These are phyloP conservation scores for Anguilla obscura DNA, from an alignment of 2,797 vertebrate species.

Conservation along the genomic window DNA sequence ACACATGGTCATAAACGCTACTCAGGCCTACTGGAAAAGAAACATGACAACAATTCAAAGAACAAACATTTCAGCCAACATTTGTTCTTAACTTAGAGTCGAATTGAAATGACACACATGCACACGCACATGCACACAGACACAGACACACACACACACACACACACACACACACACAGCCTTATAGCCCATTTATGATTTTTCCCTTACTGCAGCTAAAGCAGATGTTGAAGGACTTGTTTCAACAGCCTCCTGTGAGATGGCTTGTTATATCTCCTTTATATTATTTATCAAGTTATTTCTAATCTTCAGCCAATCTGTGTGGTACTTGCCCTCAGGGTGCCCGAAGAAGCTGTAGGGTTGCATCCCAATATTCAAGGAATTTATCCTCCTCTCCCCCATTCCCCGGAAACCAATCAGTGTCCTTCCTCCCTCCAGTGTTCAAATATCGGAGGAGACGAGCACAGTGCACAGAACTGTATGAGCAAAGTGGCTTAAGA, in stretches of 20 bases:
- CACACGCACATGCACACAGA: not conserved
- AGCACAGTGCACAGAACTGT: too few relatives aligned
- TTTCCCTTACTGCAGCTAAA: not conserved
- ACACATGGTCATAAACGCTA: not conserved
- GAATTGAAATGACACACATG: not conserved
- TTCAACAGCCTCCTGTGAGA: not conserved
- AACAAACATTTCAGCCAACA: too few relatives aligned
- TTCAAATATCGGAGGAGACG: too few relatives aligned
- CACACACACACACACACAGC: conserved; percentile 6
- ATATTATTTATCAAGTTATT: not conserved
- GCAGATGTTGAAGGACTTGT: not conserved
- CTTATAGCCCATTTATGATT: not conserved
- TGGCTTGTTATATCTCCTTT: not conserved
- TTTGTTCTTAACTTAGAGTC: too few relatives aligned
- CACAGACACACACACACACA: not conserved
- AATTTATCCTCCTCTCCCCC: too few relatives aligned
- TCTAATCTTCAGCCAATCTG: not conserved
- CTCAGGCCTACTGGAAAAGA: not conserved
- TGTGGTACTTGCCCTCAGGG: not conserved
- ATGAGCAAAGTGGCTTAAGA: too few relatives aligned
- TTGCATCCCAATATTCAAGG: too few relatives aligned
- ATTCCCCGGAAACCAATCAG: too few relatives aligned
- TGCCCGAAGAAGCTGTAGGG: not conserved
- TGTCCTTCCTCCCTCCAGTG: too few relatives aligned
- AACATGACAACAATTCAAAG: not conserved